These are phyloP conservation scores for Tokudaia tokunoshimensis DNA, from an alignment of 2,797 vertebrate genomes.

Conservation along the genomic window DNA sequence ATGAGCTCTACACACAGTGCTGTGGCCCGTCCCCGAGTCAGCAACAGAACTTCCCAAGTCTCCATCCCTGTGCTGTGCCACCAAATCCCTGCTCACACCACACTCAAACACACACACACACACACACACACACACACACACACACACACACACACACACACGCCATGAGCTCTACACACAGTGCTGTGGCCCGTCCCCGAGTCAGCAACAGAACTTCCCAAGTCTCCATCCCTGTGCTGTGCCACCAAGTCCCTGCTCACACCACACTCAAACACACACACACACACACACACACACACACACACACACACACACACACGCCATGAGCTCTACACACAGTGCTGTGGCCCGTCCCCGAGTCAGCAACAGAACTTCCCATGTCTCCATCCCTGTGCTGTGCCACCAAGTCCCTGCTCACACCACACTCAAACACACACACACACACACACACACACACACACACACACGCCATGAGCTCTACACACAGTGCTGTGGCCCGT, in stretches of 20 bases:
- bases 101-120: too few relatives aligned
- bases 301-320: too few relatives aligned
- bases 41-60: not conserved
- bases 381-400: not conserved
- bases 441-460: too few relatives aligned
- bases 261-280: too few relatives aligned
- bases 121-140: too few relatives aligned
- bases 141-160: too few relatives aligned
- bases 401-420: not conserved
- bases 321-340: too few relatives aligned
- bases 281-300: too few relatives aligned
- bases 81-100: not conserved
- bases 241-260: not conserved
- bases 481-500: not conserved
- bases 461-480: rapidly evolving
- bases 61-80: not conserved
- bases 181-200: not conserved
- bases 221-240: not conserved
- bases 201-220: not conserved
- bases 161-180: too few relatives aligned
- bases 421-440: too few relatives aligned
- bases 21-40: not conserved
- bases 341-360: not conserved
- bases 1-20: too few relatives aligned
- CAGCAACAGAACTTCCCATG: not conserved